phyloP scores from a whole-genome alignment of 2,888 invertebrate species.

The Orthosia gracilis region DNA sequence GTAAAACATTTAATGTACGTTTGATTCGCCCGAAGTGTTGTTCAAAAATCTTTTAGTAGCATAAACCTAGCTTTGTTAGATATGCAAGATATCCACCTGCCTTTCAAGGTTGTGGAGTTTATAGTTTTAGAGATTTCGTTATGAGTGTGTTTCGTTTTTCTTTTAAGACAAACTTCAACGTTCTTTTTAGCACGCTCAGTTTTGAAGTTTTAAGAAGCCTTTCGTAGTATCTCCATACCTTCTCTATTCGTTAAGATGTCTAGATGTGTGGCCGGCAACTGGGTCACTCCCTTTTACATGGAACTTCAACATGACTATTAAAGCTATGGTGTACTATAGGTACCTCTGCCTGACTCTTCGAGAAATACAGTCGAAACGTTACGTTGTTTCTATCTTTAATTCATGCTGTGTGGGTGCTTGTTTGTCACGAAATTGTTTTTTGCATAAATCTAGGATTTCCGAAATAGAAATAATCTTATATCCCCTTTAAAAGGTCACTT shows the following conservation, averaged over 20 bases:
- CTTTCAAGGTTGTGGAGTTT: too few species aligned
- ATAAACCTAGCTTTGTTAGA: neutral
- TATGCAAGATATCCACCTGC: neutral
- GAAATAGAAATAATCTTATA: slow-evolving; percentile 5
- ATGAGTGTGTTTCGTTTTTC: neutral
- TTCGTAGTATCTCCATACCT: neutral
- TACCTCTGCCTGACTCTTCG: too few species aligned
- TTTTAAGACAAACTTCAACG: neutral
- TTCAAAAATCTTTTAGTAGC: neutral
- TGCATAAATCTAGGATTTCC: neutral
- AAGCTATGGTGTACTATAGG: too few species aligned
- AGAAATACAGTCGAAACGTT: too few species aligned
- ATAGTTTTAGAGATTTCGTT: too few species aligned
- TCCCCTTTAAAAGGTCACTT: slow-evolving; percentile 16
- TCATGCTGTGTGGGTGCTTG: neutral
- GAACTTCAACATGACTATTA: too few species aligned
- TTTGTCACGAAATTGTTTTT: slow-evolving; percentile 3
- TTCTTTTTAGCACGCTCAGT: neutral
- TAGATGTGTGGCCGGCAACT: too few species aligned
- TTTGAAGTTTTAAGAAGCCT: neutral
- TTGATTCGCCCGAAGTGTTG: neutral
- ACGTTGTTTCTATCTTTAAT: neutral
- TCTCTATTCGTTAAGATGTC: too few species aligned
- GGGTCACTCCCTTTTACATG: too few species aligned
- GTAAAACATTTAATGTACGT: neutral